Evolutionary conservation across 2,797 vertebrate species (phyloP).

Genomic region (Argya squamiceps): DNA sequence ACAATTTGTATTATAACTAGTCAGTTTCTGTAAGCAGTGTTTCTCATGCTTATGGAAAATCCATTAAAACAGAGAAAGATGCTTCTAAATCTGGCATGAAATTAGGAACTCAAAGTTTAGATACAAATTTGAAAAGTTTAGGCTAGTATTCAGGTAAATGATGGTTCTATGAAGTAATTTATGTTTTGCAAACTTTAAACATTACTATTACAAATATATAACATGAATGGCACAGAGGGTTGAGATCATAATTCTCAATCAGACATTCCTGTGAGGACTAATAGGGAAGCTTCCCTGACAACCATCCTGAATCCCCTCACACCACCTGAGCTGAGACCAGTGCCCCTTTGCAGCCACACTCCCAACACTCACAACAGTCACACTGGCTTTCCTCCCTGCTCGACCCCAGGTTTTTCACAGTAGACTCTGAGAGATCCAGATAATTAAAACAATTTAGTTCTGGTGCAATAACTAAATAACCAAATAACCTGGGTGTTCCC

Average conservation of each 20-base stretch:
- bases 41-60: not conserved
- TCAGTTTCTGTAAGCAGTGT: not conserved
- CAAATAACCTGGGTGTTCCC: not conserved
- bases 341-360: not conserved
- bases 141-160: not conserved
- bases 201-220: not conserved
- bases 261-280: not conserved
- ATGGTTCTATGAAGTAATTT: not conserved
- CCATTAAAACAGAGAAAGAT: not conserved
- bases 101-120: not conserved
- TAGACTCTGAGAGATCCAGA: not conserved
- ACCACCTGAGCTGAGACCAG: not conserved
- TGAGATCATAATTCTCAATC: not conserved
- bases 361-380: too few relatives aligned
- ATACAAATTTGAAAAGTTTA: not conserved
- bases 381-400: not conserved
- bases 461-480: not conserved
- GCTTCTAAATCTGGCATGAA: not conserved
- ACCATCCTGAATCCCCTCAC: not conserved
- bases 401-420: rapidly evolving
- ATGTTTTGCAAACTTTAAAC: not conserved
- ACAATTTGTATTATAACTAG: not conserved
- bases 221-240: not conserved
- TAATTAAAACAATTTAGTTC: not conserved
- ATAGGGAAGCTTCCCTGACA: not conserved